Conservation (phyloP, 2,888 invertebrate species). For the Leptinotarsa peninsularis region DNA sequence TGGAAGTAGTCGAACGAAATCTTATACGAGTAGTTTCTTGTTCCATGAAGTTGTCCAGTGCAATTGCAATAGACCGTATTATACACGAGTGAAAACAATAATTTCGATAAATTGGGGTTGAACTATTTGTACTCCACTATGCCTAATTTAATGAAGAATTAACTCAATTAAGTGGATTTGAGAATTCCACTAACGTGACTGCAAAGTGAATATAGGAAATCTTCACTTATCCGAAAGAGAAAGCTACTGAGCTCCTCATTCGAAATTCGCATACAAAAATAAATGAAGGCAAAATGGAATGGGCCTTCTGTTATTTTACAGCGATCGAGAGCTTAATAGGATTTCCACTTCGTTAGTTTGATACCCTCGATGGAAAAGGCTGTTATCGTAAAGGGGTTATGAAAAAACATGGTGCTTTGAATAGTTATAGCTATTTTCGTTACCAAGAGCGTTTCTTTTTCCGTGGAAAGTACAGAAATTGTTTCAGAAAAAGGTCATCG, state of each 20-base stretch:
- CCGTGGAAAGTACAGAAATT: neutral
- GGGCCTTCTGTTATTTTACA: slow-evolving; percentile 3
- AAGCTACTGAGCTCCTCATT: neutral
- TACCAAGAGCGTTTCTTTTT: neutral
- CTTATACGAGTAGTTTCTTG: no score
- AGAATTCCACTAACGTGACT: no score
- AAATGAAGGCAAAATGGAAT: slow-evolving; percentile 4
- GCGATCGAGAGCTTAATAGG: slow-evolving; percentile 19
- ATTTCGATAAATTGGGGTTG: no score
- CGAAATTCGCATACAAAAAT: neutral
- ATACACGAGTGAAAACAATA: no score
- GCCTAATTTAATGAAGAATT: no score
- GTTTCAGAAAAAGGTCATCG: neutral
- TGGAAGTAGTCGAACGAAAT: no score
- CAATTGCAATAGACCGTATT: no score
- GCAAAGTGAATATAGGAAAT: no score
- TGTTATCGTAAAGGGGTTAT: neutral
- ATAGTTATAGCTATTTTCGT: neutral
- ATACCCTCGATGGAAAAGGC: slow-evolving; percentile 8
- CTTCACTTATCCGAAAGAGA: neutral
- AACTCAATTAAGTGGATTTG: no score
- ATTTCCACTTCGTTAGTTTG: slow-evolving; percentile 26
- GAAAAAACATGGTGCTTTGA: neutral
- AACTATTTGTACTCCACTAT: no score
- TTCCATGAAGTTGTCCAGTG: no score